phyloP scores from a whole-genome alignment of 30 jellyfish, hydroid and myxozoan species.

The Sanderia malayensis region DNA sequence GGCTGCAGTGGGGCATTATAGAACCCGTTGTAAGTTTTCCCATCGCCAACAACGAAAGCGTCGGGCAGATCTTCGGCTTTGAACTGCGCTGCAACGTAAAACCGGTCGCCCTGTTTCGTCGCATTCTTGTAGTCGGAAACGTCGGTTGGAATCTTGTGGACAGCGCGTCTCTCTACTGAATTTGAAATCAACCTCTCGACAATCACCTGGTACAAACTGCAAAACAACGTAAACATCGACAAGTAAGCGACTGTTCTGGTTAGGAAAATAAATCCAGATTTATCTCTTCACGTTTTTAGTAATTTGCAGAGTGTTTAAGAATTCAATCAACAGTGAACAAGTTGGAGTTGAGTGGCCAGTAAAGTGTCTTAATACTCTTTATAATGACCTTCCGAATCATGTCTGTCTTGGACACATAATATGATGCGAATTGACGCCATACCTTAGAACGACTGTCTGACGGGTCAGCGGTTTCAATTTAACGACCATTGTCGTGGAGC shows the following conservation, averaged over 20 bases:
- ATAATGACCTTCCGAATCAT: no score
- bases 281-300: no score
- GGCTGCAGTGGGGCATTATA: slow-evolving; percentile 77
- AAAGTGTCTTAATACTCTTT: no score
- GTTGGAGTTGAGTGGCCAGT: no score
- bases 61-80: slow-evolving; percentile 29
- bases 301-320: no score
- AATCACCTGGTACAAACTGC: slow-evolving; percentile 66
- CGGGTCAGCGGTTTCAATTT: slow-evolving; percentile 34
- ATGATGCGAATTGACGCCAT: no score
- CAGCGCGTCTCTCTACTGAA: slow-evolving; percentile 34
- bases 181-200: slow-evolving; percentile 54
- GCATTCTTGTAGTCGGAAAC: slow-evolving; percentile 50
- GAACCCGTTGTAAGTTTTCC: slow-evolving; percentile 56
- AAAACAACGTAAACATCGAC: neutral
- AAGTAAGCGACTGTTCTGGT: no score
- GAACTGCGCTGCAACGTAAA: slow-evolving; percentile 76
- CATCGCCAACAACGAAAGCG: slow-evolving; percentile 71
- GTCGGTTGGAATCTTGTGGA: slow-evolving; percentile 2
- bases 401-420: no score
- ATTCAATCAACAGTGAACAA: no score
- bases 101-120: slow-evolving; percentile 28
- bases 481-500: slow-evolving; percentile 55
- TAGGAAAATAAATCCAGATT: no score
- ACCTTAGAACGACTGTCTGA: neutral